Conservation (phyloP, 2,113 vertebrate genomes). For the Heloderma charlesbogerti region DNA sequence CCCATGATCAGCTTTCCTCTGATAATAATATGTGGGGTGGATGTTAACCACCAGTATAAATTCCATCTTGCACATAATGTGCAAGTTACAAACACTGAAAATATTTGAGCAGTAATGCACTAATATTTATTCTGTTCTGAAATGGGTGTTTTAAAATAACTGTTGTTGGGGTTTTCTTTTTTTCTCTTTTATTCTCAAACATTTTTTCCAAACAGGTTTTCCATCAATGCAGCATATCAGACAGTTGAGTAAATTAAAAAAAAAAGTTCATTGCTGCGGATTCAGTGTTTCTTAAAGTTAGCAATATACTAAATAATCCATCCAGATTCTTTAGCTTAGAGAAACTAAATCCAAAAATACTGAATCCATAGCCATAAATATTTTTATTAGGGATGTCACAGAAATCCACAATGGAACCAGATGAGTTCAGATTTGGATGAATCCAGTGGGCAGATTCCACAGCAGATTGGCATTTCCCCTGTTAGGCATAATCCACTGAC, state of each 20-base stretch:
- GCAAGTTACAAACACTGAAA: not conserved
- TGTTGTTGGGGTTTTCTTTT: not conserved
- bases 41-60: not conserved
- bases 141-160: not conserved
- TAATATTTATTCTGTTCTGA: not conserved
- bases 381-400: too few relatives aligned
- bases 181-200: not conserved
- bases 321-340: too few relatives aligned
- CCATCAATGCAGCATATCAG: not conserved
- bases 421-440: too few relatives aligned
- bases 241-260: not conserved
- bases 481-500: too few relatives aligned
- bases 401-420: too few relatives aligned
- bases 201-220: not conserved
- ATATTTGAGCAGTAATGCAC: not conserved
- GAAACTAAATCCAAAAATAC: too few relatives aligned
- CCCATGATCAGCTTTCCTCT: not conserved
- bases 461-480: too few relatives aligned
- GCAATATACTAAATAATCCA: not conserved
- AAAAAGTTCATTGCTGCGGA: not conserved
- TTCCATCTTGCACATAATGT: not conserved
- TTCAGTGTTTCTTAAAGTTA: not conserved
- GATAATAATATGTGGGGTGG: not conserved
- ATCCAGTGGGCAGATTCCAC: too few relatives aligned
- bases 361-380: too few relatives aligned